Base-by-base conservation (phyloP, 2,113 vertebrate species). In the Dromas ardeola region DNA sequence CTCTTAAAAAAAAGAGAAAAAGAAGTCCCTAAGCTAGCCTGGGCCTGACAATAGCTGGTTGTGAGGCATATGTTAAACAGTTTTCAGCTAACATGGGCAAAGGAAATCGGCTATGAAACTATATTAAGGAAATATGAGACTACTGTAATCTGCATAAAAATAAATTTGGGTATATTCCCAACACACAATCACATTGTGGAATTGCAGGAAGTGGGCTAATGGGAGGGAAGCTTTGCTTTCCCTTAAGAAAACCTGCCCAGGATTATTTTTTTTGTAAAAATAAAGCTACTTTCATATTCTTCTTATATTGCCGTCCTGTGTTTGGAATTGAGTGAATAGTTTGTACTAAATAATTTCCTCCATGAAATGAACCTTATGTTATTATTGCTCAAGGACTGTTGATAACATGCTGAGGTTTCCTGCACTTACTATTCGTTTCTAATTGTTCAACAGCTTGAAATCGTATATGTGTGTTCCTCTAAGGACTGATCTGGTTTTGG, bases 121-220 rank as follows among this genome's bases (percentile, higher is more conserved):
- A 36, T 91, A 88, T 88, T 94, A 96, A 93, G 86, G 95, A 96
- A 96, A 97, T 89, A 87, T 76, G 95, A 96, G 59, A 96, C 88
- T 91, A 78, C 82, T 17, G n/a, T 95, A 95, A 97, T 97, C 96
- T 96, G 90, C 96, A 95, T 95, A 97, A 96, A 97, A 97, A 97
- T 93, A 97, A 95, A 93, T 94, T 90, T 97, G 93, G 77, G 93
- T 93, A 72, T 95, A 96, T 94, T 97, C 94, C 95, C 96, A 96
- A 72, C 26, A 73, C 73, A 77, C 81, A 90, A n/a, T 80, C 0
- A 0, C 66, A 55, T 81, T 53, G 59, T 84, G 92, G 94, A 93
- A 95, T 91, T 91, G 81, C 95, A 95, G 96, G 95, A 97, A 95
- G 94, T 88, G 93, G 93, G 70, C 83, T 97, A 95, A 91, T 36